Base-by-base conservation (phyloP, 2,797 vertebrate species). In the Moxostoma hubbsi region DNA sequence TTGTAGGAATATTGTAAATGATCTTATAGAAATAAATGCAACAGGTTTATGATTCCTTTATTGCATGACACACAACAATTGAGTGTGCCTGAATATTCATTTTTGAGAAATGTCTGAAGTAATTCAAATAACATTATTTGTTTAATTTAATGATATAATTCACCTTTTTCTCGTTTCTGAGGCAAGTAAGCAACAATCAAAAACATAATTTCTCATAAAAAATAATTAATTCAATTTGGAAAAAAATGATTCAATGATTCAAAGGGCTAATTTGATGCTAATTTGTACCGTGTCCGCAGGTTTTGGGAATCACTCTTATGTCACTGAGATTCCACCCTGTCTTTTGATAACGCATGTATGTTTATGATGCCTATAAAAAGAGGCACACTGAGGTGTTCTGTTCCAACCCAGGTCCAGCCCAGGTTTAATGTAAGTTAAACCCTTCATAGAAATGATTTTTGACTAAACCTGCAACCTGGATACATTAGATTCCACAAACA, bases 361-460 rank as follows among this genome's bases (percentile, higher is more conserved):
- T 86, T 82, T 81, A 86, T 79, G 59, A 81, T 64, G 45, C 64
- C 70, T 68, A 51, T 83, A 82, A 83, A 82, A 79, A 18, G 45
- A 53, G 71, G 46, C 51, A 24, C 43, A 16, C 65, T 61, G 58
- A 75, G 58, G 16, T 10, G 15, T 47, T 43, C 36, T 65, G 18
- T 18, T 49, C 53, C 9, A 6, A 36, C 65, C 75, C 45, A 63
- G 7, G 54, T 66, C 5, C 36, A 47, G 7, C 15, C 72, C 53
- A 49, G n/a, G n/a, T n/a, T 64, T 6, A 13, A n/a, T 59, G 59
- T 73, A 8, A 65, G 24, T 4, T 36, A 36, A 36, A 36, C 36
- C 36, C 36, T 36, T 36, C 36, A 36, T 36, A 11, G 45, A 46
- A 9, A 59, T 9, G 15, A 61, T 36, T 51, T 62, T 51, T 5